These are phyloP conservation scores for Pseudochirops cupreus DNA, from an alignment of 2,797 vertebrate genomes.

Conservation along the genomic window DNA sequence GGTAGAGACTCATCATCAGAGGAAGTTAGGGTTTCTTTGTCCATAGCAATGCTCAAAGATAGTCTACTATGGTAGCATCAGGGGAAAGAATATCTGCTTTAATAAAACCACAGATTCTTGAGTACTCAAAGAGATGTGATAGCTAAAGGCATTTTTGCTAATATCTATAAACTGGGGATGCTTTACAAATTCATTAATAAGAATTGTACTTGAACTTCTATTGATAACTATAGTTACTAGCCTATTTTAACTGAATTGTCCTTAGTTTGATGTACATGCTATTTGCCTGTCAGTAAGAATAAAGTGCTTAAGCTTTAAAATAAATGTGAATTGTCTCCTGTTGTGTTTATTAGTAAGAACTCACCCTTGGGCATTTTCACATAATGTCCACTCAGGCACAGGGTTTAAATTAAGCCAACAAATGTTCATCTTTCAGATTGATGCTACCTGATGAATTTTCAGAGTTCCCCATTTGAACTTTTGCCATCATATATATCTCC, in stretches of 20 bases:
- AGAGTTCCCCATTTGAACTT: slow-evolving; percentile 28
- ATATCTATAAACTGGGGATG: not conserved
- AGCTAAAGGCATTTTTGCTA: not conserved
- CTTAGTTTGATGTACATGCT: slow-evolving; percentile 33
- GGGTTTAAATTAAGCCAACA: slow-evolving; percentile 57
- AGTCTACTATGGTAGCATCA: not conserved
- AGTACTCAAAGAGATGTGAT: not conserved
- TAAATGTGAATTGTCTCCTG: too few relatives aligned
- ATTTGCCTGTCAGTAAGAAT: slow-evolving; percentile 41
- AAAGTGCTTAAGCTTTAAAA: slow-evolving; percentile 31
- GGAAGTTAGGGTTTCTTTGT: not conserved
- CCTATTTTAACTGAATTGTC: slow-evolving; percentile 45
- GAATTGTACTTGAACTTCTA: not conserved
- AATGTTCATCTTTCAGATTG: slow-evolving; percentile 55
- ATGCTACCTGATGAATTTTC: slow-evolving; percentile 38
- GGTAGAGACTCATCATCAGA: not conserved
- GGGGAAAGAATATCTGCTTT: not conserved
- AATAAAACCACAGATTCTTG: not conserved
- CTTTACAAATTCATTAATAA: slow-evolving; percentile 5
- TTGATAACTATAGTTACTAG: not conserved
- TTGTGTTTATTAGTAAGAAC: slow-evolving; percentile 25
- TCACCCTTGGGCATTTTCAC: slow-evolving; percentile 52
- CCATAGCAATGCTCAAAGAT: not conserved
- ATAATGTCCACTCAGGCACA: slow-evolving; percentile 51
- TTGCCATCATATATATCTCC: slow-evolving; percentile 5